Conservation (phyloP, 2,888 invertebrate species). For the Eupithecia subfuscata region DNA sequence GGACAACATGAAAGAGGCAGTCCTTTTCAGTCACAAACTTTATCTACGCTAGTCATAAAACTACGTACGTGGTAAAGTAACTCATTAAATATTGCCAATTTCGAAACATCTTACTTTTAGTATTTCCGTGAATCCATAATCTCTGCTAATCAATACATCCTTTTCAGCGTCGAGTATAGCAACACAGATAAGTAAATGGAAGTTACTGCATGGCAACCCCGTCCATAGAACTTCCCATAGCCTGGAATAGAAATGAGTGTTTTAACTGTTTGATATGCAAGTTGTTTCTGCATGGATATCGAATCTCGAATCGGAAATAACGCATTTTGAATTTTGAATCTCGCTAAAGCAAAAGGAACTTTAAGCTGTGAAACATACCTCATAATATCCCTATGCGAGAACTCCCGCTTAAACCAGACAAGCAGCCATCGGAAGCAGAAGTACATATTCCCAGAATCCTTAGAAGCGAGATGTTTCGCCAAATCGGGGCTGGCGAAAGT, state of each 20-base stretch:
- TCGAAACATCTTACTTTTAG: constrained; percentile 86
- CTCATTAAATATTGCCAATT: no score
- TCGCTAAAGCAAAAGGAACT: background rate
- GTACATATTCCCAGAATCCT: constrained; percentile 97
- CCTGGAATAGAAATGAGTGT: constrained; percentile 55
- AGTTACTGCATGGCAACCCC: constrained; percentile 95
- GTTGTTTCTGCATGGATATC: background rate
- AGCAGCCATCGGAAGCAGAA: constrained; percentile 99
- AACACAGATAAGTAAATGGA: constrained; percentile 96
- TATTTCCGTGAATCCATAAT: constrained; percentile 98
- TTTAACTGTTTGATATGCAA: background rate
- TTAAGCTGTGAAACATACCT: constrained; percentile 62
- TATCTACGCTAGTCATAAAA: background rate
- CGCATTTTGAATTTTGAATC: background rate
- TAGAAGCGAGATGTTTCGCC: constrained; percentile 92
- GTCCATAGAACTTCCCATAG: constrained; percentile 99
- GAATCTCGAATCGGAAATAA: background rate
- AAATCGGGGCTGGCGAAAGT: constrained; percentile 93
- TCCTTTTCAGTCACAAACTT: background rate
- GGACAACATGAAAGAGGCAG: background rate
- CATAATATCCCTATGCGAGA: constrained; percentile 93
- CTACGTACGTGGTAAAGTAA: no score
- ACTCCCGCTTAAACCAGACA: constrained; percentile 97
- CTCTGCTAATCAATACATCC: constrained; percentile 93
- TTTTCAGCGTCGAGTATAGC: constrained; percentile 97